These are phyloP conservation scores for Altica lythri DNA, from an alignment of 2,888 invertebrate species.

Conservation along the genomic window DNA sequence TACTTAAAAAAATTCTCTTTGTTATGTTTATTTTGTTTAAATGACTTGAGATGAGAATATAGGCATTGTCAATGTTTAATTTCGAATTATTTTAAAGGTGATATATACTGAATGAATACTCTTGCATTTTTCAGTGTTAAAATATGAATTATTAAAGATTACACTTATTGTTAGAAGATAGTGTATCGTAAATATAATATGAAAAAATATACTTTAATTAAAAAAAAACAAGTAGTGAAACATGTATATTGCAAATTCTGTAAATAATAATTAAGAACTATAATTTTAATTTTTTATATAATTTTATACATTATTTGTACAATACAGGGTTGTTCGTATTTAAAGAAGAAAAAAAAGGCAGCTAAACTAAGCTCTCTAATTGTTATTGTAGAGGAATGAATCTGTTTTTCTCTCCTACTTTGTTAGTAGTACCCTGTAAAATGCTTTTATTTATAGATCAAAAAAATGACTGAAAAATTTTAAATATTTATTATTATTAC, in stretches of 20 bases:
- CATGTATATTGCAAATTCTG: constrained; percentile 44
- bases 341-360: constrained; percentile 37
- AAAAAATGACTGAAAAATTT: constrained; percentile 44
- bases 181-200: constrained; percentile 37
- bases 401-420: constrained; percentile 22
- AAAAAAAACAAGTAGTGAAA: constrained; percentile 39
- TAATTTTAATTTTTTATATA: constrained; percentile 49
- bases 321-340: constrained; percentile 49
- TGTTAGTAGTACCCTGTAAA: constrained; percentile 43
- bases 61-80: constrained; percentile 27
- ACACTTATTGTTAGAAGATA: constrained; percentile 40
- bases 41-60: too few relatives aligned
- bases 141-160: constrained; percentile 33
- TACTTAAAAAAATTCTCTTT: too few relatives aligned
- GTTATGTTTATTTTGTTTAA: too few relatives aligned
- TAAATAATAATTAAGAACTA: constrained; percentile 46
- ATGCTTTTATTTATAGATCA: constrained; percentile 40
- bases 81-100: constrained; percentile 26
- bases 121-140: constrained; percentile 39
- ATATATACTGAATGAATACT: constrained; percentile 34
- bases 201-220: constrained; percentile 39
- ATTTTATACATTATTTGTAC: constrained; percentile 49
- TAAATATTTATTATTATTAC: constrained; percentile 34
- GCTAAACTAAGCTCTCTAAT: constrained; percentile 38
- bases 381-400: constrained; percentile 33